Base-by-base conservation (phyloP, 2,797 vertebrate species). In the Allobates femoralis region DNA sequence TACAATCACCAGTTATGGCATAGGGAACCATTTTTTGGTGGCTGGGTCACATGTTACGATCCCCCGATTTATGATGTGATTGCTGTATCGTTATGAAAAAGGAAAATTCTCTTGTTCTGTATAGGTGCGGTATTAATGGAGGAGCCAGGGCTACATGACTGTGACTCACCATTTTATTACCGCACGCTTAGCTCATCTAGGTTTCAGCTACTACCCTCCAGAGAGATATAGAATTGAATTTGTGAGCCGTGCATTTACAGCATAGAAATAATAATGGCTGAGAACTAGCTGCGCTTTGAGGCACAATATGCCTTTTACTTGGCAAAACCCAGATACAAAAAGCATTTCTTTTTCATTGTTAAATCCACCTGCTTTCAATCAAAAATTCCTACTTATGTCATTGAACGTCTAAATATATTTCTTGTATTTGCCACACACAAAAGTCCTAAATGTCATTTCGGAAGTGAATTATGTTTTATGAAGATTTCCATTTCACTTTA, bases 141-240 rank as follows among this genome's bases (percentile, higher is more conserved):
- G n/a, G 50, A 46, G n/a, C 58, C 21, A 26, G 55, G 77, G n/a
- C 76, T 37, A 5, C 26, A 28, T 19, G 30, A 23, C 50, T 32
- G n/a, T 74, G 76, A 73, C 75, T 79, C 77, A 71, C 66, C 34
- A 50, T 89, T 93, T 91, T 92, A 86, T 92, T 91, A 92, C 91
- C 90, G 90, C 91, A 85, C 0, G 2, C 88, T 94, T 92, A 94
- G 91, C 91, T 94, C 94, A 94, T 92, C 89, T 89, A 85, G 90
- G 90, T 90, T 81, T 77, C 80, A 14, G 46, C 84, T 84, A 92
- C 91, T 89, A 79, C 89, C 90, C 90, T 90, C 83, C 0, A 0
- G 92, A 90, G 92, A 91, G 19, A 87, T 89, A 85, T 83, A 79
- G 79, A 89, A 90, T 89, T 88, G 84, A 88, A 81, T 89, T 90